Base-by-base conservation (phyloP, 1,140 invertebrate species). In the Cyclina sinensis region DNA sequence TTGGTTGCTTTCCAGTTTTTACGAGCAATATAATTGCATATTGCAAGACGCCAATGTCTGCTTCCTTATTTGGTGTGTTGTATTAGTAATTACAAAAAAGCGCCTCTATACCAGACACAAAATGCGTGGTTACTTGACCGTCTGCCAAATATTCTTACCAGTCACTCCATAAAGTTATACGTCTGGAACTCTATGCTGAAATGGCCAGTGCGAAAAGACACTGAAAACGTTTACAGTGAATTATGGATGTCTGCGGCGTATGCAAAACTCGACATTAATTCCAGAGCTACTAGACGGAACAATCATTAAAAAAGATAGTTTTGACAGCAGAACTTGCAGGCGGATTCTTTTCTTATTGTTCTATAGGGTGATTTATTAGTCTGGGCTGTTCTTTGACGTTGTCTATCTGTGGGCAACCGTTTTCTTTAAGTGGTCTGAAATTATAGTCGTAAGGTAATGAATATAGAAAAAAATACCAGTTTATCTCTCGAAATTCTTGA, bases 21-120 rank as follows among this genome's bases (percentile, higher is more conserved):
- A n/a, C 57, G 27, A 24, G 21, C 51, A n/a, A 14, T 24, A 27
- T 24, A 27, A 27, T 14, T 27, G 27, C n/a, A 62, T 27, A 24
- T 62, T 11, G 7, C n/a, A 62, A 27, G 24, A 27, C 14, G 18
- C 4, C 2, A n/a, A 12, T 4, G 51, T 27, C 57, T 62, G 9
- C n/a, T 62, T 62, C 57, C 57, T 62, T 62, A 62, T 62, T n/a
- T 62, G 57, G 57, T 62, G n/a, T 62, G 57, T 18, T 54, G 51
- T n/a, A 18, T 14, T 12, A 18, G 51, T 54, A 54, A 54, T 54
- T 54, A 54, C 51, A 3, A 54, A 54, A 54, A 4, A 62, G 57
- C n/a, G 7, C 57, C n/a, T 62, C n/a, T 11, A 5, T 4, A 27
- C 57, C 24, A 62, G n/a, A 62, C 24, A 27, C 18, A 18, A 24